Conservation (phyloP, 2,113 vertebrate species). For the Noctilio leporinus region DNA sequence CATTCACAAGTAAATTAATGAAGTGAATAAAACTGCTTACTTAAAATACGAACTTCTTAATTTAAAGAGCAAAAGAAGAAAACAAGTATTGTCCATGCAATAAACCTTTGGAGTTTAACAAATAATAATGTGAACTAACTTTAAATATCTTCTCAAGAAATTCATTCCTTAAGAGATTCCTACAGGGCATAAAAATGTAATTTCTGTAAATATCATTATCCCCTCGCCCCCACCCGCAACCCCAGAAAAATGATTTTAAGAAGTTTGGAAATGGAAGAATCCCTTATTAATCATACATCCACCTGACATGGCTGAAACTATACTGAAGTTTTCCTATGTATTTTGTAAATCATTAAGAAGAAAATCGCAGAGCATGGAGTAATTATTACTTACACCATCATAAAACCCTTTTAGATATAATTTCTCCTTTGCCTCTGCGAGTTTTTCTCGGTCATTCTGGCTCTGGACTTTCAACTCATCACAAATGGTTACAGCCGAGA, state of each 20-base stretch:
- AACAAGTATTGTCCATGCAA: background rate
- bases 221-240: background rate
- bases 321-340: background rate
- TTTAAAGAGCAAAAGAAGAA: background rate
- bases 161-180: background rate
- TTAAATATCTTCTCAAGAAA: slow-evolving; percentile 30
- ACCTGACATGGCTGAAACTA: background rate
- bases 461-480: slow-evolving; percentile 98
- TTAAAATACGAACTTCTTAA: background rate
- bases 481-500: slow-evolving; percentile 90
- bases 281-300: background rate
- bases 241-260: background rate
- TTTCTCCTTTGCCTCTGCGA: slow-evolving; percentile 94
- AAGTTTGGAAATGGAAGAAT: background rate
- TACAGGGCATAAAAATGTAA: background rate
- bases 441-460: slow-evolving; percentile 96
- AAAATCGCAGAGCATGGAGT: background rate
- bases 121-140: background rate
- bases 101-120: background rate
- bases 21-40: background rate
- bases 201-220: background rate
- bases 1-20: background rate
- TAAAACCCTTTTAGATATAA: slow-evolving; percentile 97
- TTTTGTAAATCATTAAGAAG: slow-evolving; percentile 8
- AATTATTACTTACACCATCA: slow-evolving; percentile 89